Conservation (phyloP, 2,888 invertebrate species). For the Diarsia mendica region DNA sequence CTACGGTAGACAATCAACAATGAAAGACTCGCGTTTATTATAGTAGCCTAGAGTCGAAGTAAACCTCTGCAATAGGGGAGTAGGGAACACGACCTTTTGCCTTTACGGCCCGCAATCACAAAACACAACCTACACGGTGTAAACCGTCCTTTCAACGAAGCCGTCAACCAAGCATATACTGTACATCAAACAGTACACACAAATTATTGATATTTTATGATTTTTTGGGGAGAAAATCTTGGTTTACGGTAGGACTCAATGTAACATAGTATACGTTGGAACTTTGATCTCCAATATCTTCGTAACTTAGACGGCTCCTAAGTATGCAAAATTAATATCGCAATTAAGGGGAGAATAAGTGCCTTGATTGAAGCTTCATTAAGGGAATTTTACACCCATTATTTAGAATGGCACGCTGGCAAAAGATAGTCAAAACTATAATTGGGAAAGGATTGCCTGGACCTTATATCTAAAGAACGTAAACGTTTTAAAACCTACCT, state of each 20-base stretch:
- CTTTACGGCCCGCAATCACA: not conserved
- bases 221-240: not conserved
- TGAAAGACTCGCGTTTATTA: not conserved
- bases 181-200: no score
- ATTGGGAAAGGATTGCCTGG: not conserved
- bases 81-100: not conserved
- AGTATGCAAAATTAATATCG: no score
- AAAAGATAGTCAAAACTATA: not conserved
- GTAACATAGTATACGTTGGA: no score
- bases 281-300: no score
- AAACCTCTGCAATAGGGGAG: not conserved
- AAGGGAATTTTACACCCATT: no score
- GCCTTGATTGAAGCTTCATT: no score
- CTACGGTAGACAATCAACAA: no score
- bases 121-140: not conserved
- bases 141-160: not conserved
- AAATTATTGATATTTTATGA: no score
- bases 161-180: not conserved
- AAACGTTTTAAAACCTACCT: slow-evolving; percentile 88
- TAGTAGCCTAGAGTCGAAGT: fast-evolving
- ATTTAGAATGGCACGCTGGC: not conserved
- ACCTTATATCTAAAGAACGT: not conserved
- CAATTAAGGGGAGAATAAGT: no score
- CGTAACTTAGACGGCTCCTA: no score
- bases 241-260: not conserved